phyloP scores from a whole-genome alignment of 1,140 invertebrate species.

The Nebria ingens region DNA sequence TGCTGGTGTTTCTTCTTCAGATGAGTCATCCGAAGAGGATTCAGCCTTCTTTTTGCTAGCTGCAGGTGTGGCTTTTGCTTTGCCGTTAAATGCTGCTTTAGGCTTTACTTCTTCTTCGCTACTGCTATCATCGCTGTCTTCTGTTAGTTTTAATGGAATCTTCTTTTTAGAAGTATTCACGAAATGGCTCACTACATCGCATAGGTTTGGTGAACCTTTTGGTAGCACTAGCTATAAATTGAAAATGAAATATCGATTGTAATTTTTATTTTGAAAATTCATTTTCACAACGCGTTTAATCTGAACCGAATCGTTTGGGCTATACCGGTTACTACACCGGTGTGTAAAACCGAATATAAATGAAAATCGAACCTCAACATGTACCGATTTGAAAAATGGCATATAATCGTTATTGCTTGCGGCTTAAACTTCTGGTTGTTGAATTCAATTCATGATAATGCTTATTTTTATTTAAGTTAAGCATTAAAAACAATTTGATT shows the following conservation, averaged over 20 bases:
- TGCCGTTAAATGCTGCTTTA: slow-evolving; percentile 2
- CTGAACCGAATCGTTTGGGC: too few relatives aligned
- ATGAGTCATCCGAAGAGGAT: slow-evolving; percentile 16
- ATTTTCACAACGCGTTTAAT: too few relatives aligned
- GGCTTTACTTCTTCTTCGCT: slow-evolving; percentile 14
- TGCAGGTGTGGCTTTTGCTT: slow-evolving; percentile 14
- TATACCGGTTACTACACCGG: too few relatives aligned
- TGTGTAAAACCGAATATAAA: too few relatives aligned
- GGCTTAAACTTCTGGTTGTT: too few relatives aligned
- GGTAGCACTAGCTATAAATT: slow-evolving; percentile 34
- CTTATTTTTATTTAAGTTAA: too few relatives aligned
- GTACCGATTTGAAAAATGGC: too few relatives aligned
- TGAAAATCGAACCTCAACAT: too few relatives aligned
- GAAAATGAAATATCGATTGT: slow-evolving; percentile 5
- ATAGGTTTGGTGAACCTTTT: slow-evolving; percentile 41
- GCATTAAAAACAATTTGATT: too few relatives aligned
- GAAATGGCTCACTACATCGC: slow-evolving; percentile 38
- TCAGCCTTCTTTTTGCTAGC: slow-evolving; percentile 19
- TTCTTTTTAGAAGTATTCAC: slow-evolving; percentile 39
- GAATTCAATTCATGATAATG: too few relatives aligned
- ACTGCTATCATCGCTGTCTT: slow-evolving; percentile 13
- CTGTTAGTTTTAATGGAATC: slow-evolving; percentile 20
- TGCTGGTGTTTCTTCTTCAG: slow-evolving; percentile 17
- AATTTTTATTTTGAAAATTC: slow-evolving; percentile 4
- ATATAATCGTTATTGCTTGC: too few relatives aligned